Percentiles rank a stretch among this genome's conserved stretches.
phyloP scores from a whole-genome alignment of 1,140 invertebrate species.

The Brachionus asplanchnoidis region DNA sequence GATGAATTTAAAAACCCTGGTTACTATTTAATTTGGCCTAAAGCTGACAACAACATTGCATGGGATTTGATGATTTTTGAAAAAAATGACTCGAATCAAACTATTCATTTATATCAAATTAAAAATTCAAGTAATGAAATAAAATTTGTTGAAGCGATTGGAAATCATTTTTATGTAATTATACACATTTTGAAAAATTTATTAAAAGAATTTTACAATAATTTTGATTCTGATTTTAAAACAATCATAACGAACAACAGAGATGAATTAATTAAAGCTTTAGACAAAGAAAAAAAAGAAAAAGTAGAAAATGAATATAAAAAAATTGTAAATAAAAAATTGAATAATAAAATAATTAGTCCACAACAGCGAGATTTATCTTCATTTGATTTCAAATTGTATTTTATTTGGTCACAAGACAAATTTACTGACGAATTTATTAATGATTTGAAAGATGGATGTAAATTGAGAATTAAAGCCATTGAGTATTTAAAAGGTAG shows the following conservation, averaged over 20 bases:
- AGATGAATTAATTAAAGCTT: not conserved
- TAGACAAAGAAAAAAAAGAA: not conserved
- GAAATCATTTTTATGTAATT: not conserved
- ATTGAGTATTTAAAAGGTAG: not conserved
- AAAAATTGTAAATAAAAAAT: not conserved
- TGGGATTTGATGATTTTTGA: not conserved
- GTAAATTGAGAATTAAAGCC: not conserved
- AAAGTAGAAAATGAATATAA: not conserved
- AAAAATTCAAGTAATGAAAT: not conserved
- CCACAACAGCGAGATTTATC: not conserved
- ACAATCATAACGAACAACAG: not conserved
- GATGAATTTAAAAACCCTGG: not conserved
- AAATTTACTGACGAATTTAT: not conserved
- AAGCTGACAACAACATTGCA: not conserved
- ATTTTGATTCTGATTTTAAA: not conserved
- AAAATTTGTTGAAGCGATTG: not conserved
- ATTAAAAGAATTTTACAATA: not conserved
- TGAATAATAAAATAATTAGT: not conserved
- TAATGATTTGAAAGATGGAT: not conserved
- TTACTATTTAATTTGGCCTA: not conserved
- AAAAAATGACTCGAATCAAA: not conserved
- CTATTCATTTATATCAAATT: not conserved
- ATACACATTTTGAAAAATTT: not conserved
- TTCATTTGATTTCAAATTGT: not conserved
- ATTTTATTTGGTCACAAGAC: not conserved